phyloP scores from a whole-genome alignment of 1,140 invertebrate genomes.

The Anoplolepis gracilipes region DNA sequence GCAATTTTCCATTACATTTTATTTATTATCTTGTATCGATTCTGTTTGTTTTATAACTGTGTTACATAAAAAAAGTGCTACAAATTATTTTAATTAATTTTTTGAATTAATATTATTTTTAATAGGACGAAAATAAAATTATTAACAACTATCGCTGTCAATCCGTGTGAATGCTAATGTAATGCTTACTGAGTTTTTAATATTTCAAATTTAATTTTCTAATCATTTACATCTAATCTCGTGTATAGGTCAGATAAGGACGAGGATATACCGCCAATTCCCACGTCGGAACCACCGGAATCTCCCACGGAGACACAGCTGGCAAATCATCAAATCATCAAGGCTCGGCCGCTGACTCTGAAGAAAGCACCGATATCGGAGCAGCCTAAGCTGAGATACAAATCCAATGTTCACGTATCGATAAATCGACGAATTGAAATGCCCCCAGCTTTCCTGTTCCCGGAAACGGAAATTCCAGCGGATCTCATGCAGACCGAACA shows the following conservation, averaged over 20 bases:
- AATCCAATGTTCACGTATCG: constrained; percentile 88
- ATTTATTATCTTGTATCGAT: background rate
- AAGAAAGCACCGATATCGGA: constrained; percentile 92
- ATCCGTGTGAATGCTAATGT: background rate
- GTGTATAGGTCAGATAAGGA: constrained; percentile 81
- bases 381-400: constrained; percentile 90
- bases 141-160: background rate
- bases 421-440: constrained; percentile 92
- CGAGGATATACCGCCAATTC: constrained; percentile 84
- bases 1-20: background rate
- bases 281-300: constrained; percentile 83
- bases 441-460: constrained; percentile 93
- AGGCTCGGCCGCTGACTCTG: constrained; percentile 92
- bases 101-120: background rate
- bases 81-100: background rate
- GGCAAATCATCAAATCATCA: constrained; percentile 88
- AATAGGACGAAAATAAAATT: constrained; percentile 1
- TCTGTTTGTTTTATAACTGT: background rate
- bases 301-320: constrained; percentile 81
- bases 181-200: background rate
- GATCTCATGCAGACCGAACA: constrained; percentile 86
- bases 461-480: constrained; percentile 90
- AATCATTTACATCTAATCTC: no score
- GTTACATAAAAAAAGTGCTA: background rate
- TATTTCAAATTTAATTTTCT: background rate